Evolutionary conservation across 1,140 invertebrate genomes (phyloP).

Genomic region (Drosophila mayri): DNA sequence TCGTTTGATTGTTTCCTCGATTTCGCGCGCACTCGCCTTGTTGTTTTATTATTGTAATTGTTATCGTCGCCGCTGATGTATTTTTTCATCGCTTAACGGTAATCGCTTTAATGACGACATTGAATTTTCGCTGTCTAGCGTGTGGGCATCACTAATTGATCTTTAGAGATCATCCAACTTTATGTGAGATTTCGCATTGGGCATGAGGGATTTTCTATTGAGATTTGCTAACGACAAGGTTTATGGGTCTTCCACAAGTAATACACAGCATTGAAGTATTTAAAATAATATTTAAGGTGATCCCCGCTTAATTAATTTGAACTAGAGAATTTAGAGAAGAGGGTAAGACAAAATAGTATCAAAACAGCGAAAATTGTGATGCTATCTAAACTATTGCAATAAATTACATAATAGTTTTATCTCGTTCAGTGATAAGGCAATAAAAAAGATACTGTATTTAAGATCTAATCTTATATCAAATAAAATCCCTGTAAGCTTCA

Average conservation of each 20-base stretch:
- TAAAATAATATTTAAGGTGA: too few relatives aligned
- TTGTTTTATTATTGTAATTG: conserved; percentile 46
- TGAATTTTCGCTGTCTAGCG: conserved; percentile 54
- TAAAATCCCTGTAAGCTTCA: neutral
- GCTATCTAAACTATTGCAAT: neutral
- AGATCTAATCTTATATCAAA: conserved; percentile 5
- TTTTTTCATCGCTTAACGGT: conserved; percentile 57
- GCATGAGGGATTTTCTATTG: conserved; percentile 15
- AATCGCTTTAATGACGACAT: conserved; percentile 67
- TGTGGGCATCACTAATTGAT: conserved; percentile 43
- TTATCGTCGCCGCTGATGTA: conserved; percentile 21
- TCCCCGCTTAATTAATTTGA: too few relatives aligned
- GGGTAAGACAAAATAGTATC: neutral
- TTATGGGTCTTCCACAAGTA: neutral
- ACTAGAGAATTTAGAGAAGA: neutral
- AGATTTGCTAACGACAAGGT: neutral
- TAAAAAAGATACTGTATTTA: neutral
- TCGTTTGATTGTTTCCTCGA: conserved; percentile 53
- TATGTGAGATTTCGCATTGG: conserved; percentile 11
- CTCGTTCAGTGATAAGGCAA: neutral
- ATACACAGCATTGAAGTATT: neutral
- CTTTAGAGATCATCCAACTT: conserved; percentile 32
- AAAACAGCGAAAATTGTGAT: neutral
- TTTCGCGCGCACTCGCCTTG: conserved; percentile 21
- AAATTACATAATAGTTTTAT: neutral